Conservation (phyloP, 2,888 invertebrate species). For the Nasonia oneida region DNA sequence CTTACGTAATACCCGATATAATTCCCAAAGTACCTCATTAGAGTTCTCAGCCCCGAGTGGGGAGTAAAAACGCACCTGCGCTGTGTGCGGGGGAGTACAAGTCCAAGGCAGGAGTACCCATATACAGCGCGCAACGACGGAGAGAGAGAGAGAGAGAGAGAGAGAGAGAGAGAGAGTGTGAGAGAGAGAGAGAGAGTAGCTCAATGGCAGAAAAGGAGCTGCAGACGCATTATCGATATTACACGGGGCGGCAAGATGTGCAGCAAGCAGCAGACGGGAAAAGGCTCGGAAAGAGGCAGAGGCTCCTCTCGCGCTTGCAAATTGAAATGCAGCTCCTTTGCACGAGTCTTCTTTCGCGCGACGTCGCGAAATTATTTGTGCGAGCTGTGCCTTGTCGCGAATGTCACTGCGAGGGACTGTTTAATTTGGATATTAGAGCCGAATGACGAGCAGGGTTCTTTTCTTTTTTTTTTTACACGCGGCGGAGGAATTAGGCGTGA, state of each 20-base stretch:
- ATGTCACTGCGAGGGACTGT: neutral
- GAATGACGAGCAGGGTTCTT: neutral
- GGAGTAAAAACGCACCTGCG: neutral
- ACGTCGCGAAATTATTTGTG: conserved; percentile 51
- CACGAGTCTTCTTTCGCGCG: neutral
- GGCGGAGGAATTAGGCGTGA: neutral
- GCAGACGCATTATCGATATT: conserved; percentile 60
- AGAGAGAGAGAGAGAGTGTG: neutral
- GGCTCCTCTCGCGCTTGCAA: neutral
- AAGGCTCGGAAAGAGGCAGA: neutral
- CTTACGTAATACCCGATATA: neutral
- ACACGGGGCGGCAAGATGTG: conserved; percentile 34
- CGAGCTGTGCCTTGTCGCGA: neutral
- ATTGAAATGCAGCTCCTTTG: conserved; percentile 22
- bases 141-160: neutral
- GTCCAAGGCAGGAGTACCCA: neutral
- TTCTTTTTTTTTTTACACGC: neutral
- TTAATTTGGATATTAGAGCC: conserved; percentile 4
- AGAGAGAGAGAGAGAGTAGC: neutral
- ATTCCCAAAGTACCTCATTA: conserved; percentile 8
- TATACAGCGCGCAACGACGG: neutral
- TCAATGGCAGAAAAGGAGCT: conserved; percentile 6
- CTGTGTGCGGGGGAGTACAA: neutral
- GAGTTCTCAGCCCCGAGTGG: neutral
- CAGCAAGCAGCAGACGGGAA: conserved; percentile 49